A percentile compares a stretch with the other conserved stretches of the same genome.
Conservation (phyloP, 37 sponge, comb jelly and placozoan genomes). For the Chondrosia reniformis region DNA sequence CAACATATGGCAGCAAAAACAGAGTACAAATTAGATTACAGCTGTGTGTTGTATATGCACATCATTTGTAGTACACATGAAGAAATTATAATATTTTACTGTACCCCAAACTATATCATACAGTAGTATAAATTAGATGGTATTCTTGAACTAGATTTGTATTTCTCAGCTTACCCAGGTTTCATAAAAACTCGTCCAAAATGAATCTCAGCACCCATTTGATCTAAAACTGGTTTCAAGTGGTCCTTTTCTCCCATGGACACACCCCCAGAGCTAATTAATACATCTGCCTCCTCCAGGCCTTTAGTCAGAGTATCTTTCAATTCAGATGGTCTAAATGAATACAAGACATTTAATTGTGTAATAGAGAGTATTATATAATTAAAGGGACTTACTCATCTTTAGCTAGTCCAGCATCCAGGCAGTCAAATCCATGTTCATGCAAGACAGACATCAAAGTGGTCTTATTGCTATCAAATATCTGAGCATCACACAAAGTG, state of each 20-base stretch:
- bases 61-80: neutral
- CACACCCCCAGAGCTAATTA: conserved; percentile 94
- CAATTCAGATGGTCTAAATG: conserved; percentile 49
- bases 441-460: conserved; percentile 51
- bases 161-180: conserved; percentile 72
- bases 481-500: conserved; percentile 50
- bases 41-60: neutral
- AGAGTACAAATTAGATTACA: neutral
- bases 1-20: no score
- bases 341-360: neutral
- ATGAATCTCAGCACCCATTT: conserved; percentile 72
- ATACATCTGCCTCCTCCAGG: conserved; percentile 64
- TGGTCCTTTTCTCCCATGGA: conserved; percentile 99
- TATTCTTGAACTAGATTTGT: neutral
- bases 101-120: neutral
- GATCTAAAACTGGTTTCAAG: conserved; percentile 81
- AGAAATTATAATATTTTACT: neutral
- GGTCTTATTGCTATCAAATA: conserved; percentile 85
- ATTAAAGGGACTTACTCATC: conserved; percentile 55
- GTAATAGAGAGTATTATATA: neutral
- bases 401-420: conserved; percentile 73
- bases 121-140: neutral
- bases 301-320: conserved; percentile 25
- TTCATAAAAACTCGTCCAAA: conserved; percentile 97
- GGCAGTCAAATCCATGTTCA: conserved; percentile 41